phyloP scores from a whole-genome alignment of 2,113 vertebrate species.

The Daphoenositta chrysoptera region DNA sequence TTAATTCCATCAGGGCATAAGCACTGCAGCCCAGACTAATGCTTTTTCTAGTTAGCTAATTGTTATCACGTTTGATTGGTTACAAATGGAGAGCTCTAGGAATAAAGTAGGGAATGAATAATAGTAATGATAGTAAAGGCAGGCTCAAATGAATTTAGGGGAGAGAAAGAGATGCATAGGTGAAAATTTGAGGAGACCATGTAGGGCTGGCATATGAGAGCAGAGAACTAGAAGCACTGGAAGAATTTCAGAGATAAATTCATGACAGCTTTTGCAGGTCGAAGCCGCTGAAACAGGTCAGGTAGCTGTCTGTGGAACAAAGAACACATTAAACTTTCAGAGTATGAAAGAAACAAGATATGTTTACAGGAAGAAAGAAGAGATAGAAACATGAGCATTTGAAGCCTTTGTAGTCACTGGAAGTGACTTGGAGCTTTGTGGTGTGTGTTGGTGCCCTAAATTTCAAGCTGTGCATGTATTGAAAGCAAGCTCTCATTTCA shows the following conservation, averaged over 20 bases:
- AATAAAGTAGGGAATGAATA: not conserved
- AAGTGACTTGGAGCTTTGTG: not conserved
- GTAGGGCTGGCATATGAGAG: not conserved
- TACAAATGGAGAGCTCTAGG: not conserved
- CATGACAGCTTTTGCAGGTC: rapidly evolving
- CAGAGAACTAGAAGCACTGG: not conserved
- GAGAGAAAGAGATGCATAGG: not conserved
- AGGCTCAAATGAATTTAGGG: not conserved
- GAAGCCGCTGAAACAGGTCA: not conserved
- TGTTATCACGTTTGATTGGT: not conserved
- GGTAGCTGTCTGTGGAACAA: not conserved
- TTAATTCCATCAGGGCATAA: not conserved
- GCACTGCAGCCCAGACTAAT: not conserved
- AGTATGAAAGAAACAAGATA: not conserved
- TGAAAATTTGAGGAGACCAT: not conserved
- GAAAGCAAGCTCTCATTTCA: not conserved
- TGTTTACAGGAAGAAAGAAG: not conserved
- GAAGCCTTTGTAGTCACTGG: not conserved
- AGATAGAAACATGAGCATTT: not conserved
- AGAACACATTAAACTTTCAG: not conserved
- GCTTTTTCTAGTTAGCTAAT: not conserved
- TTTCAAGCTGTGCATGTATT: not conserved
- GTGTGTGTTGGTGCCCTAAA: not conserved
- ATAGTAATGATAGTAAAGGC: not conserved
- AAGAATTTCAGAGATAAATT: not conserved